Percentiles rank a stretch among this genome's conserved stretches.
Evolutionary conservation across 2,797 vertebrate genomes (phyloP).

Genomic region (Sebastiscus tertius): DNA sequence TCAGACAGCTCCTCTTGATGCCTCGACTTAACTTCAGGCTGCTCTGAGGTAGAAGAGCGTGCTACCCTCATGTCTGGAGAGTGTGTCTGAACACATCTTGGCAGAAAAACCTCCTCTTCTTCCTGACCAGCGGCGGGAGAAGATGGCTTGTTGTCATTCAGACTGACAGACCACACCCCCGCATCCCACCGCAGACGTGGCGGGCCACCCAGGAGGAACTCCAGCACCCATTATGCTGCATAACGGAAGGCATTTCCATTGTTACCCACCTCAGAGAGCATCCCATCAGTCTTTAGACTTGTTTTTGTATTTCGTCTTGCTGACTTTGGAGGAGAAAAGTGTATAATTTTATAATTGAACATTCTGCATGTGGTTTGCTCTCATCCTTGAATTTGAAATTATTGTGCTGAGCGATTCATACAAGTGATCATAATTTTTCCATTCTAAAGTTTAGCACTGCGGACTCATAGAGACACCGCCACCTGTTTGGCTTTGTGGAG

Average conservation of each 20-base stretch:
- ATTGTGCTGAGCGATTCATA: constrained; percentile 14
- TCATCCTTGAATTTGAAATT: constrained; percentile 25
- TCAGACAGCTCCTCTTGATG: constrained; percentile 38
- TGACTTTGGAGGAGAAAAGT: constrained; percentile 39
- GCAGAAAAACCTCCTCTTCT: constrained; percentile 32
- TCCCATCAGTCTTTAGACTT: not conserved
- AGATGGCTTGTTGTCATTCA: constrained; percentile 47
- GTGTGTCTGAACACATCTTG: constrained; percentile 38
- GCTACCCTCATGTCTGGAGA: constrained; percentile 61
- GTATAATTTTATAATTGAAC: constrained; percentile 23
- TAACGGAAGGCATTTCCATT: constrained; percentile 46
- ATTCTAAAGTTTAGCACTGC: constrained; percentile 4
- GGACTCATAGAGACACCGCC: too few relatives aligned
- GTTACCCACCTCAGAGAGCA: constrained; percentile 41
- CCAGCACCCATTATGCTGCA: constrained; percentile 40
- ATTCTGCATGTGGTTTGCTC: constrained; percentile 38
- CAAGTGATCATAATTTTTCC: constrained; percentile 14
- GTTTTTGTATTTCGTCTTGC: constrained; percentile 24
- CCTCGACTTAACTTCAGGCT: constrained; percentile 11
- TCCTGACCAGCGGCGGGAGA: constrained; percentile 23
- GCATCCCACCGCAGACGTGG: constrained; percentile 55
- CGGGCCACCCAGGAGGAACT: constrained; percentile 72
- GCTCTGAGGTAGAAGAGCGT: constrained; percentile 31
- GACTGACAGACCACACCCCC: constrained; percentile 49
- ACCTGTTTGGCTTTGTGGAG: too few relatives aligned